Conservation (phyloP, 2,113 vertebrate species). For the Zosterops pallidus region DNA sequence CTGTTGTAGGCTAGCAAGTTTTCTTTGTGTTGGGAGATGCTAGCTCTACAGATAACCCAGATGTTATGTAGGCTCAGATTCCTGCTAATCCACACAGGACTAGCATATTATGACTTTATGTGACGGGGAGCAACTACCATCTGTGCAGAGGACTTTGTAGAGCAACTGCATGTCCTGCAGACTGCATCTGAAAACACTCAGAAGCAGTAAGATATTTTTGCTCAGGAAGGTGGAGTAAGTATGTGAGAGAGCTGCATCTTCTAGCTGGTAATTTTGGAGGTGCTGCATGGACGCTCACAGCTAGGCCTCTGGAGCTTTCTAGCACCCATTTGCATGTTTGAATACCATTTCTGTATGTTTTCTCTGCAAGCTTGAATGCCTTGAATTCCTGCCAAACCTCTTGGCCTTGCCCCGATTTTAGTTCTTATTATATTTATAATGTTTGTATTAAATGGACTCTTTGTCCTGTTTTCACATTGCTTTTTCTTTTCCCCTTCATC, state of each 20-base stretch:
- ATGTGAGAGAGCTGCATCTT: not conserved
- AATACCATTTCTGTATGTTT: conserved; percentile 59
- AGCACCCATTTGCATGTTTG: not conserved
- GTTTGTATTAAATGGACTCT: conserved; percentile 74
- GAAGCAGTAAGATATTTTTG: not conserved
- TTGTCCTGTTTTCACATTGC: conserved; percentile 72
- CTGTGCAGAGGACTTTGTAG: not conserved
- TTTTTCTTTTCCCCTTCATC: conserved; percentile 63
- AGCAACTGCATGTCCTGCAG: not conserved
- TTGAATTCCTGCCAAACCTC: conserved; percentile 68
- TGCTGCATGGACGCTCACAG: not conserved
- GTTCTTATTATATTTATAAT: conserved; percentile 79
- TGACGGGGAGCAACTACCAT: not conserved
- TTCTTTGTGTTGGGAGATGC: not conserved
- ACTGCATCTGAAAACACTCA: not conserved
- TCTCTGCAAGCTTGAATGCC: conserved; percentile 49
- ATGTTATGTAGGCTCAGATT: not conserved
- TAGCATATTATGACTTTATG: not conserved
- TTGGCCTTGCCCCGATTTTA: conserved; percentile 69
- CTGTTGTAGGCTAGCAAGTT: not conserved
- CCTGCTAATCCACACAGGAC: not conserved
- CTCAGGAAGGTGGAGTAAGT: not conserved
- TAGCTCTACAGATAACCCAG: not conserved
- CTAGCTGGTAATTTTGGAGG: not conserved
- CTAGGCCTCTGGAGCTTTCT: not conserved